A percentile compares a stretch with the other conserved stretches of the same genome.
phyloP scores from a whole-genome alignment of 1,140 invertebrate genomes.

The Dendroctonus ponderosae region DNA sequence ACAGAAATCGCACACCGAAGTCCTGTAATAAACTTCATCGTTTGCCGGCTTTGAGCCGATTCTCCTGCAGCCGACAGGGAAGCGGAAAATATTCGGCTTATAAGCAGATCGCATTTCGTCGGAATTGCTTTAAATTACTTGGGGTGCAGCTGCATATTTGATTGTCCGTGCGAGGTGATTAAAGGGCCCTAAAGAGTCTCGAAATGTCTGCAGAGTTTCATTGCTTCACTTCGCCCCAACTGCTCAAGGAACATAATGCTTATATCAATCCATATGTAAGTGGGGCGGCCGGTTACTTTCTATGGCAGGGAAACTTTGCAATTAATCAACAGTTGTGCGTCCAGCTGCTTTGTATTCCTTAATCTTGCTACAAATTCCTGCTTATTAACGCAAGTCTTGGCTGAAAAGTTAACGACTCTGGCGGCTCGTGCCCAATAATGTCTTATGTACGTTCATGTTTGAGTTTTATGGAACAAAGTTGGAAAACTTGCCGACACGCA shows the following conservation, averaged over 20 bases:
- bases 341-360: no score
- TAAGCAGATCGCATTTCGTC: constrained; percentile 11
- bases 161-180: constrained; percentile 13
- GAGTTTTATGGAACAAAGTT: background rate
- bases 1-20: no score
- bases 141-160: constrained; percentile 18
- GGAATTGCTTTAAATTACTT: constrained; percentile 6
- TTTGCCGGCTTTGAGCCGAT: background rate
- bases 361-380: no score
- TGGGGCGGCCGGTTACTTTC: background rate
- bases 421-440: no score
- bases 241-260: constrained; percentile 2
- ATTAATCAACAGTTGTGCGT: background rate
- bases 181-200: constrained; percentile 1
- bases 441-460: no score
- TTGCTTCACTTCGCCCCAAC: background rate
- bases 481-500: background rate
- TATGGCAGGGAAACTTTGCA: background rate
- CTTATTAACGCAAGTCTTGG: no score
- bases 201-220: constrained; percentile 7
- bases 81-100: constrained; percentile 13
- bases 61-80: background rate
- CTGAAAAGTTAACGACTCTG: no score
- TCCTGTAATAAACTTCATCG: no score
- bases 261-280: background rate